Evolutionary conservation across 2,888 invertebrate species (phyloP), one percentile per base, ranked within the genome.

Genomic region (Macaria notata): DNA sequence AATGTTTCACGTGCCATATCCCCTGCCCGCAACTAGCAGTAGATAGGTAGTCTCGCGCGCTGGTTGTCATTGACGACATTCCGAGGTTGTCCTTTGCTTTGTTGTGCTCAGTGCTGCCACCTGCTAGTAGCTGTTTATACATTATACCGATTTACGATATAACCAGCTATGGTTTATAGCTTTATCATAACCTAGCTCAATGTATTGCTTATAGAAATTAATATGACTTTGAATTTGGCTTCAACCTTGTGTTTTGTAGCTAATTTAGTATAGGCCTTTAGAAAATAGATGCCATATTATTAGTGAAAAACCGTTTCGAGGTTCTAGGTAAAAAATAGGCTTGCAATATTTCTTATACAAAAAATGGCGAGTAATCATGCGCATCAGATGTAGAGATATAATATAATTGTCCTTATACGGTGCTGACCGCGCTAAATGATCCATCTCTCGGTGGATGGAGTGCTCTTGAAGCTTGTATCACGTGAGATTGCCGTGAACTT

Each of bases 31-130:
- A 5, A 41, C 41, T 41, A 41, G 8, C 41, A 41, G 6, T 41
- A 5, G n/a, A n/a, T n/a, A 8, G 8, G 38, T 38, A 43, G 29
- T 53, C 49, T 54, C 41, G 46, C 1, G 4, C 7, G 77, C 78
- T 62, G 44, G 79, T 78, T 79, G 61, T 49, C 79, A 79, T 76
- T 79, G 79, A 79, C 79, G 57, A 64, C 79, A 79, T 79, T 79
- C 79, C 76, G 53, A 44, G 36, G 44, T 46, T 56, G 56, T 61
- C 63, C 69, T 71, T 65, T 63, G 59, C 5, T 52, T 53, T 57
- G 52, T 52, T 53, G 44, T 56, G 29, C 19, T 19, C 19, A 19
- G 19, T 19, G 19, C 19, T 19, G 19, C 19, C 19, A 19, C 19
- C 19, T 19, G 19, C 19, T 19, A 48, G 19, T 39, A 56, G 41